Evolutionary conservation across 2,888 invertebrate species (phyloP).

Genomic region (Hoplodrina ambigua): DNA sequence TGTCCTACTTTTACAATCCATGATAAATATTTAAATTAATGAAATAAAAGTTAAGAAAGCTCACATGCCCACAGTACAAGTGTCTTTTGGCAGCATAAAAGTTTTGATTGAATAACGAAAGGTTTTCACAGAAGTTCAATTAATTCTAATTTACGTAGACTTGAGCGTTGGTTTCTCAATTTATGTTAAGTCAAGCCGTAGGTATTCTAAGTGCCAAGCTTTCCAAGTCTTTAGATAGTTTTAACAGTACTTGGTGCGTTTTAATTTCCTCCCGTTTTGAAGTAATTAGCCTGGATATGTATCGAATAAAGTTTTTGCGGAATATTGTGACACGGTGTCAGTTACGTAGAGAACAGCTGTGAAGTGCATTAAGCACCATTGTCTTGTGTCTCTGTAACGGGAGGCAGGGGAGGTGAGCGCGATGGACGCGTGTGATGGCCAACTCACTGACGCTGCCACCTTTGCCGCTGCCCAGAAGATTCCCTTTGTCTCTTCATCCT

Average conservation of each 20-base stretch:
- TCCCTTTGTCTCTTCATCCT: constrained; percentile 82
- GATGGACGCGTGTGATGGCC: constrained; percentile 88
- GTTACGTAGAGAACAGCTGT: constrained; percentile 58
- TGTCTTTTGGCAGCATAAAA: constrained; percentile 30
- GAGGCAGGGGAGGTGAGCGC: constrained; percentile 71
- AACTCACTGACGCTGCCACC: constrained; percentile 85
- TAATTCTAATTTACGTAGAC: constrained; percentile 11
- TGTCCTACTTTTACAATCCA: constrained; percentile 35
- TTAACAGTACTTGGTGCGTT: constrained; percentile 5
- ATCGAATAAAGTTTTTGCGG: constrained; percentile 21
- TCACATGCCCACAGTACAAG: constrained; percentile 1
- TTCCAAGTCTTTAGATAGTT: constrained; percentile 14
- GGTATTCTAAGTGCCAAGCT: constrained; percentile 34
- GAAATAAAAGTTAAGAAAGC: constrained; percentile 8
- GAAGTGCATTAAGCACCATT: constrained; percentile 65
- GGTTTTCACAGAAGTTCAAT: constrained; percentile 19
- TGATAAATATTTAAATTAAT: constrained; percentile 7
- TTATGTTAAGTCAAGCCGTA: constrained; percentile 14
- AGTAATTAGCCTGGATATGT: constrained; percentile 34
- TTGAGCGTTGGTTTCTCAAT: constrained; percentile 22
- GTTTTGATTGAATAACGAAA: constrained; percentile 20
- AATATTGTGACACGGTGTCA: constrained; percentile 32
- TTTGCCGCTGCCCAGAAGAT: constrained; percentile 81
- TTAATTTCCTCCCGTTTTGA: not conserved
- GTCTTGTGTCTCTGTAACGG: constrained; percentile 65